Base-by-base conservation (phyloP, 2,888 invertebrate species). In the Nasonia oneida region DNA sequence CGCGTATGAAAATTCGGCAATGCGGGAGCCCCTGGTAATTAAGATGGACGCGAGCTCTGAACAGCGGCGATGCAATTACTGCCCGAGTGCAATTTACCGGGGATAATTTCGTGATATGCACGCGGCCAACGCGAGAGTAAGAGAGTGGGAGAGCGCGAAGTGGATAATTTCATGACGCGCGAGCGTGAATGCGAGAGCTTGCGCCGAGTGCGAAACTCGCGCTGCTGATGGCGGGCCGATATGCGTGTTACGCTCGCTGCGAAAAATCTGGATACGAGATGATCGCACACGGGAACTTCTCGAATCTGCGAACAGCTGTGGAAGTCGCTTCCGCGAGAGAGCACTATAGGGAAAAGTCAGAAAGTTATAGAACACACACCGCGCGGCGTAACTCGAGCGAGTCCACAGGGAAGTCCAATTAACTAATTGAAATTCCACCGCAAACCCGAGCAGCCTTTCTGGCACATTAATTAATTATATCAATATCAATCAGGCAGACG, bases 1-100 rank as follows among this genome's bases (percentile, higher is more conserved):
- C 61, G n/a, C 61, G 57, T 83, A 76, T 70, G 81, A 84, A 86
- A 83, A 78, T 80, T 86, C 70, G 85, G 74, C 73, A 71, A 73
- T 57, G 70, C 53, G 53, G 50, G 67, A 37, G 53, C 23, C 18
- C 71, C 87, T 83, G 89, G 89, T 91, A 91, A 91, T 91, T 89
- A 89, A 91, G 91, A 91, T 89, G 89, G 91, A 91, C 91, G 88
- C 84, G 85, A 87, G 89, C 76, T 53, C 67, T 14, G 67, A 33
- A 33, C 14, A 33, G 90, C 89, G 89, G 88, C 90, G 90, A 91
- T 90, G 89, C 90, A 89, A 91, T 91, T 91, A 91, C 89, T 89
- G 90, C 90, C 91, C 89, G 89, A 89, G 89, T 89, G 89, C 90
- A 90, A 91, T 91, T 91, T 91, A 89, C 90, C 90, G 88, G 88